Base-by-base conservation (phyloP, 2,888 invertebrate genomes). In the Drosophila peninsularis region DNA sequence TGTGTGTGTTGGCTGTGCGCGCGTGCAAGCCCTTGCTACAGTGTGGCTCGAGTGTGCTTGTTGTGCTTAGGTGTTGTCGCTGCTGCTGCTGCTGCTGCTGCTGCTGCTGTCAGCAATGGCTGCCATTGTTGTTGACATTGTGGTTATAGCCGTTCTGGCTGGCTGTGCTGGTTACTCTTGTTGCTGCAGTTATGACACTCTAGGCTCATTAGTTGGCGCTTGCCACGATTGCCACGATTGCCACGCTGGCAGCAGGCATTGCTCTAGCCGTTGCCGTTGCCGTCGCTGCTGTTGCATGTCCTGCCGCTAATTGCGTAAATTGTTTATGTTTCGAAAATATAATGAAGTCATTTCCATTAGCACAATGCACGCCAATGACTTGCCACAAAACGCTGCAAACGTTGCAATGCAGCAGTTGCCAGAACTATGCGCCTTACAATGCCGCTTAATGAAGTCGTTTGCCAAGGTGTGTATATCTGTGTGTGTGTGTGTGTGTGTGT, bases 341-440 rank as follows among this genome's bases (percentile, higher is more conserved):
- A 85, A 85, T 81, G 88, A 85, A 88, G 82, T 85, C 84, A 75
- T 88, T 84, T 86, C 71, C 85, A 88, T 88, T 88, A 88, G 71
- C 75, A 77, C 75, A 86, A 83, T 80, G 71, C 78, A 76, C 54
- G 66, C 60, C 87, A 74, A 81, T 78, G 79, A 76, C 74, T 81
- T 87, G 85, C 74, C 74, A 67, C 60, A 63, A 58, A 79, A 73
- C 57, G 63, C 62, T 62, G 49, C 41, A 17, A 52, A 52, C 52
- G 37, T 58, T 61, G 49, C 62, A 61, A 42, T 61, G 64, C 63
- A 39, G 64, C 60, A 41, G 32, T 50, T 39, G 72, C 30, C 27
- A 53, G 49, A 36, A 57, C 53, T 58, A 19, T 58, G 55, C 53
- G 49, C 66, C 75, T 75, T 71, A 79, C 87, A 88, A 88, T 84